Conservation (phyloP, 2,797 vertebrate genomes). For the Manis crassicaudata region DNA sequence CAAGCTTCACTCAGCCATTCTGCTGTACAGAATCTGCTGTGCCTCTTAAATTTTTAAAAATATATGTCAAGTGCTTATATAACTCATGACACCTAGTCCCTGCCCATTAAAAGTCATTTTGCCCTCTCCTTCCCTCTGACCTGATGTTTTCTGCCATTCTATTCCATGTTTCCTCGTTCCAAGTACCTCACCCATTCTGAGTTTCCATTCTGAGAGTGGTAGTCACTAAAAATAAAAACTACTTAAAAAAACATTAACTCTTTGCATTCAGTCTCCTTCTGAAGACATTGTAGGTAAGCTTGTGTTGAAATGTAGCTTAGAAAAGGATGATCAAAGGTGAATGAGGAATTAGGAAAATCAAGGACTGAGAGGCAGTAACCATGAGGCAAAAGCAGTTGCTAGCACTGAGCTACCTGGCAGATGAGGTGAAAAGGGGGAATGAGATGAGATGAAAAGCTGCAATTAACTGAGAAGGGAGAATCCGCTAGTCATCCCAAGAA, state of each 20-base stretch:
- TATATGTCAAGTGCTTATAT: neutral
- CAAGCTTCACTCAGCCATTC: neutral
- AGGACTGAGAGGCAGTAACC: neutral
- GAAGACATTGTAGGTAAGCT: neutral
- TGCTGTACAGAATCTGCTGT: neutral
- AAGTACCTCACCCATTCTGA: neutral
- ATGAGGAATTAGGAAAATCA: neutral
- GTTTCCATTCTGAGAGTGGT: neutral
- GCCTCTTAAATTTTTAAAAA: neutral
- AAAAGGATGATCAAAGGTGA: neutral
- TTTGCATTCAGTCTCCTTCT: neutral
- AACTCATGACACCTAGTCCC: neutral
- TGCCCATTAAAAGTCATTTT: rapidly evolving
- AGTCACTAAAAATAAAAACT: neutral
- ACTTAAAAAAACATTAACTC: neutral
- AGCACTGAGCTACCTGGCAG: neutral
- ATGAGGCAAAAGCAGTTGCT: neutral
- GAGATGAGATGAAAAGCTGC: neutral
- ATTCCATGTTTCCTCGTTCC: neutral
- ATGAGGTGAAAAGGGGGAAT: neutral
- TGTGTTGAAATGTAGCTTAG: neutral
- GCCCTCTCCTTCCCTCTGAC: neutral
- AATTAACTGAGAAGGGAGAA: neutral
- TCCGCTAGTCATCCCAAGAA: neutral
- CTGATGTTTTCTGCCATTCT: neutral